A percentile compares a stretch with the other conserved stretches of the same genome.
These are phyloP conservation scores for Luperina testacea DNA, from an alignment of 2,888 invertebrate genomes.

Conservation along the genomic window DNA sequence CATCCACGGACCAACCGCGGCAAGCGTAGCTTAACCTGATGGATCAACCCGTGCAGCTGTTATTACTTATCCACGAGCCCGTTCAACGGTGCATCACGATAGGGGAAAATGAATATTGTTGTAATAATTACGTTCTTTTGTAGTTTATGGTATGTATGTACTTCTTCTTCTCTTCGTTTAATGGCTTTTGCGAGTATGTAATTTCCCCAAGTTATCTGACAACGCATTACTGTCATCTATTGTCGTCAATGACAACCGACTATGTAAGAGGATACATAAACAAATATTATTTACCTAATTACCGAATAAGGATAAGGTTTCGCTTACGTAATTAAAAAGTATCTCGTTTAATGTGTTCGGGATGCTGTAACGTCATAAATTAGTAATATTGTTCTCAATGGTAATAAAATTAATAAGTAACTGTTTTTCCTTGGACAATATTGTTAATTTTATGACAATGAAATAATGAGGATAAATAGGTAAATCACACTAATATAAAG, in stretches of 20 bases:
- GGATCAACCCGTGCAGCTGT: no score
- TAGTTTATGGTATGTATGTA: neutral
- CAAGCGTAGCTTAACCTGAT: no score
- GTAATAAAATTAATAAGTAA: neutral
- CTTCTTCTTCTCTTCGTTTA: no score
- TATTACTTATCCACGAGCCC: no score
- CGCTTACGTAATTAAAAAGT: neutral
- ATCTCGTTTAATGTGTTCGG: neutral
- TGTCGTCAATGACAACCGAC: slow-evolving; percentile 11
- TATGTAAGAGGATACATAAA: slow-evolving; percentile 3
- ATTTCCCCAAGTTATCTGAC: slow-evolving; percentile 10
- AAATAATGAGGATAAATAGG: neutral
- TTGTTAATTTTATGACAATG: neutral
- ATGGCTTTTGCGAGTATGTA: no score
- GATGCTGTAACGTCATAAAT: neutral
- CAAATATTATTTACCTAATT: neutral
- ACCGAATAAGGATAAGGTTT: neutral
- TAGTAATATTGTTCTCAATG: neutral
- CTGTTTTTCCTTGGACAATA: neutral
- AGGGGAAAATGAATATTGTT: neutral
- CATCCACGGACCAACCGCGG: no score
- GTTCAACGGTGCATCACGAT: neutral
- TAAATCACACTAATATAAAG: neutral
- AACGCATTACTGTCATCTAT: neutral
- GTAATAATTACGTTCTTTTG: neutral